Conservation (phyloP, 2,797 vertebrate genomes). For the Scolopax rusticola region DNA sequence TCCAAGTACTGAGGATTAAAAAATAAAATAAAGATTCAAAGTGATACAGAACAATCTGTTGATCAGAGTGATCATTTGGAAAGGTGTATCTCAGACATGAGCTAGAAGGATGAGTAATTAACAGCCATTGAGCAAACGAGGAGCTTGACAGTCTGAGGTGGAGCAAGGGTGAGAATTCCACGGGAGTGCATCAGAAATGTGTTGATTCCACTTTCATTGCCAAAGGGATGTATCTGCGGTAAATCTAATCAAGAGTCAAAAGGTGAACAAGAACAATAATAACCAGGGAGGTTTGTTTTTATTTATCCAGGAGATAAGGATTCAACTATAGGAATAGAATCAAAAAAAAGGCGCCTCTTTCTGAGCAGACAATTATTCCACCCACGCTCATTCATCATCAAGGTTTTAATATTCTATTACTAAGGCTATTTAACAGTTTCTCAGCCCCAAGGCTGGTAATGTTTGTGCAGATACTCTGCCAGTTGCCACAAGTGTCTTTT, state of each 20-base stretch:
- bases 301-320: constrained; percentile 62
- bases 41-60: background rate
- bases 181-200: background rate
- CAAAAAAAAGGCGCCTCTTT: constrained; percentile 4
- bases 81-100: background rate
- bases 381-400: background rate
- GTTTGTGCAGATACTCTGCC: constrained; percentile 24
- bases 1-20: background rate
- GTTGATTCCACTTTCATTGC: constrained; percentile 42
- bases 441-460: constrained; percentile 16
- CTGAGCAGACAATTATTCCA: constrained; percentile 28
- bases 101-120: background rate
- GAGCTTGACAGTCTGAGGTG: background rate
- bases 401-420: constrained; percentile 36
- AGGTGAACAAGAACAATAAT: constrained; percentile 60
- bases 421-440: constrained; percentile 40
- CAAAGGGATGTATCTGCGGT: constrained; percentile 35
- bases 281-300: constrained; percentile 49
- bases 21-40: background rate
- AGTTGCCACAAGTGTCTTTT: constrained; percentile 52
- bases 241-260: constrained; percentile 66
- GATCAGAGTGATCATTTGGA: background rate
- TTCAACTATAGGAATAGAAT: constrained; percentile 12
- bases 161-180: background rate
- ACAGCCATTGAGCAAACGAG: background rate